Base-by-base conservation (phyloP, 2,113 vertebrate species). In the Porphyrio hochstetteri region DNA sequence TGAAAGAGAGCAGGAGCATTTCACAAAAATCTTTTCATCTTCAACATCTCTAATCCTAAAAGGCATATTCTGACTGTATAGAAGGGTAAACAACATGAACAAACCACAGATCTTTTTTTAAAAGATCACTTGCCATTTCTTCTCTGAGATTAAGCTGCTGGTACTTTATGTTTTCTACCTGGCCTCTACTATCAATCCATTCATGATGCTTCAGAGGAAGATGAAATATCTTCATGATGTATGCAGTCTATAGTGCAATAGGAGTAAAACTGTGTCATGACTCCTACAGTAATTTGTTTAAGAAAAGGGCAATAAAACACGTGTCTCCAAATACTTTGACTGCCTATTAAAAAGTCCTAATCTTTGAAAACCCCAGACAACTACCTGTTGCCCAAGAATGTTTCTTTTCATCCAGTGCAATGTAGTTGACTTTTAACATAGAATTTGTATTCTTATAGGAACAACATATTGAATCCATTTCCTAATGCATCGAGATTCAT, bases 11-110 rank as follows among this genome's bases (percentile, higher is more conserved):
- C 63, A 84, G 89, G 31, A 92, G 21, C 35, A 78, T 86, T 90
- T 88, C 69, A 90, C 56, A 93, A 84, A 84, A 91, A 83, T 19
- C 79, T 93, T 96, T 96, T 95, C 21, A 94, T 93, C 90, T 90
- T 88, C 48, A 72, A 20, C 35, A 65, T 40, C 57, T 84, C 72
- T 84, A 78, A 93, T 72, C 57, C 77, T 84, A 72, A 81, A 93
- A 87, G 55, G 86, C 12, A 64, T 23, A 59, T 72, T 60, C 33
- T 59, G 53, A 85, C 53, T 89, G 11, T 61, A 65, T 7, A 79
- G 88, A 57, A 91, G 23, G 28, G 46, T 93, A 96, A 95, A 94
- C 78, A 93, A 82, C 61, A 55, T 55, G 31, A 90, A 86, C 13
- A 94, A 76, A 91, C 70, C 16, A 38, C 0, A 52, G 17, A 3